Evolutionary conservation across 2,113 vertebrate genomes (phyloP).

Genomic region (Oreamnos americanus): DNA sequence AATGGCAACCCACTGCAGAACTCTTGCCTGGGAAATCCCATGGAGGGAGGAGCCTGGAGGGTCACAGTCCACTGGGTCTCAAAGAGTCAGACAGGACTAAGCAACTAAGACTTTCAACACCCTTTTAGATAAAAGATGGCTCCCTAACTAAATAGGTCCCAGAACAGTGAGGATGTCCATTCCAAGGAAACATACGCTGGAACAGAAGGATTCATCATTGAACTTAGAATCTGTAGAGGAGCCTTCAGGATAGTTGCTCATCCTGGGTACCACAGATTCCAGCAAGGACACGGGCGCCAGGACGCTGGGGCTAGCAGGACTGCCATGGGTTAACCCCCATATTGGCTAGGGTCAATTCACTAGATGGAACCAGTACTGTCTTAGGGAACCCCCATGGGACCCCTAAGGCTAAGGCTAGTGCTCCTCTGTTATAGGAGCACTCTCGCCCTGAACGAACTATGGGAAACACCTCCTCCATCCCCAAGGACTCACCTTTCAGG

Average conservation of each 20-base stretch:
- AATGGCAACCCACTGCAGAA: not conserved
- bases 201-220: not conserved
- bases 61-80: not conserved
- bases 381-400: not conserved
- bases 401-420: not conserved
- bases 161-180: not conserved
- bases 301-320: not conserved
- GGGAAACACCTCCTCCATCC: not conserved
- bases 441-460: not conserved
- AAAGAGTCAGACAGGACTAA: not conserved
- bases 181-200: not conserved
- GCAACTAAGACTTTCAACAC: not conserved
- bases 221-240: not conserved
- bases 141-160: not conserved
- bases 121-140: not conserved
- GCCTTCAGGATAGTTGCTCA: not conserved
- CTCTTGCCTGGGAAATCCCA: not conserved
- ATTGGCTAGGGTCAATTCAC: not conserved
- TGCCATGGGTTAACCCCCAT: not conserved
- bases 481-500: not conserved
- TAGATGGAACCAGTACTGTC: not conserved
- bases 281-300: fast-evolving
- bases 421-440: not conserved
- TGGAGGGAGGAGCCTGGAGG: not conserved
- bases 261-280: not conserved